phyloP scores from a whole-genome alignment of 2,888 invertebrate genomes.

The Drosophila pseudotakahashii region DNA sequence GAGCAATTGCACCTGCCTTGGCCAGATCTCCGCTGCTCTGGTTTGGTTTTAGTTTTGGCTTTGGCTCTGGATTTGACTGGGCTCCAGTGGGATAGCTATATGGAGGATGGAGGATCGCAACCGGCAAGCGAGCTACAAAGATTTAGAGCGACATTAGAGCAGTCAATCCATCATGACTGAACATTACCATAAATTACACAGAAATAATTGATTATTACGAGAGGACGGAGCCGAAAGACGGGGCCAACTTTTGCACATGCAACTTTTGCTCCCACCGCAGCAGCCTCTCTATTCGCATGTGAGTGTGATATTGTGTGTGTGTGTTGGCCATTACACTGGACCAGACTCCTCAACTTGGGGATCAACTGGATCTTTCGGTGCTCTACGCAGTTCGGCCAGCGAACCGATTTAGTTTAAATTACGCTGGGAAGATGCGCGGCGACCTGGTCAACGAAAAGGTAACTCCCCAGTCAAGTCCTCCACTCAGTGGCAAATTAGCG shows the following conservation, averaged over 20 bases:
- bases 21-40: slow-evolving; percentile 45
- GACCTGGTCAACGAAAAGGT: slow-evolving; percentile 59
- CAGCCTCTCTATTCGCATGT: slow-evolving; percentile 15
- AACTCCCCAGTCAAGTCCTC: slow-evolving; percentile 41
- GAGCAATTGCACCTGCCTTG: slow-evolving; percentile 75
- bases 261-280: slow-evolving; percentile 41
- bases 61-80: slow-evolving; percentile 19
- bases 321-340: slow-evolving; percentile 38
- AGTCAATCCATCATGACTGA: slow-evolving; percentile 85
- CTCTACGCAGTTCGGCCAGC: slow-evolving; percentile 70
- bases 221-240: slow-evolving; percentile 61
- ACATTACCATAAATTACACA: slow-evolving; percentile 85
- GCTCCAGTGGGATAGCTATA: slow-evolving; percentile 27
- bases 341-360: slow-evolving; percentile 5
- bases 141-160: slow-evolving; percentile 85
- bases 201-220: slow-evolving; percentile 85
- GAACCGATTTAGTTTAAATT: slow-evolving; percentile 83
- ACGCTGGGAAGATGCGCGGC: slow-evolving; percentile 78
- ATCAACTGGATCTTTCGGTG: slow-evolving; percentile 42
- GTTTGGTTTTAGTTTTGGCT: slow-evolving; percentile 9
- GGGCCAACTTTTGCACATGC: slow-evolving; percentile 59
- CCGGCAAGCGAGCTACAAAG: slow-evolving; percentile 73
- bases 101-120: slow-evolving; percentile 23
- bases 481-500: slow-evolving; percentile 44
- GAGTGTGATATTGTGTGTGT: slow-evolving; percentile 32